Conservation (phyloP, 2,797 vertebrate species). For the Mallotus villosus region DNA sequence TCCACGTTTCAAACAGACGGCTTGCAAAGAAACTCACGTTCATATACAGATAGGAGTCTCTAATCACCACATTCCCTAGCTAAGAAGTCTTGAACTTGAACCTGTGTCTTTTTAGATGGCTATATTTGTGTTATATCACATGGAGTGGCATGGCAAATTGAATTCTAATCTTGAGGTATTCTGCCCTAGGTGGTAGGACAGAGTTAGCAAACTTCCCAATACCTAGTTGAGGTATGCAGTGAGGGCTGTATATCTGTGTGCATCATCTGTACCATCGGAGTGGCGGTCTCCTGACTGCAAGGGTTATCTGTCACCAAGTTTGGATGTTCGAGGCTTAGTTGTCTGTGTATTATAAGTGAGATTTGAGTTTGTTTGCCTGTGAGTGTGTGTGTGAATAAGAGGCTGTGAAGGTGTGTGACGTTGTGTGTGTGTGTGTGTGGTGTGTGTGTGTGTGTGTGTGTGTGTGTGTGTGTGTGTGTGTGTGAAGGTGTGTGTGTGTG, state of each 20-base stretch:
- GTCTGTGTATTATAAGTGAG: background rate
- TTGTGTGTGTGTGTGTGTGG: slow-evolving; percentile 33
- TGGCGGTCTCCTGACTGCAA: slow-evolving; percentile 21
- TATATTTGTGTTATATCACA: too few species aligned
- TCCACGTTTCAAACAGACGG: slow-evolving; percentile 24
- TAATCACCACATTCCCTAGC: background rate
- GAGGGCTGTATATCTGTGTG: background rate
- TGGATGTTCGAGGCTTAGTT: slow-evolving; percentile 39
- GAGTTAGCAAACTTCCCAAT: background rate
- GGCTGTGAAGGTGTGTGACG: slow-evolving; percentile 19
- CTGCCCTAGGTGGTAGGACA: too few species aligned
- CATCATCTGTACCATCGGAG: slow-evolving; percentile 28
- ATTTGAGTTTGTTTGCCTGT: slow-evolving; percentile 1
- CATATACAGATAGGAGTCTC: slow-evolving; percentile 12
- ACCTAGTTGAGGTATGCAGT: background rate
- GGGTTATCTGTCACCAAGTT: slow-evolving; percentile 38
- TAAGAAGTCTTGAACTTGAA: background rate
- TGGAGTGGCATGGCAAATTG: too few species aligned
- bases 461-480: slow-evolving; percentile 31
- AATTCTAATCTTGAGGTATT: too few species aligned
- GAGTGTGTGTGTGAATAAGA: slow-evolving; percentile 29
- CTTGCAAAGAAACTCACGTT: slow-evolving; percentile 23
- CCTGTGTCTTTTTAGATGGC: too few species aligned
- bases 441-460: slow-evolving; percentile 44
- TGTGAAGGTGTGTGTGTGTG: slow-evolving; percentile 53